Conservation (phyloP, 2,888 invertebrate genomes). For the Trichopoda pennipes region DNA sequence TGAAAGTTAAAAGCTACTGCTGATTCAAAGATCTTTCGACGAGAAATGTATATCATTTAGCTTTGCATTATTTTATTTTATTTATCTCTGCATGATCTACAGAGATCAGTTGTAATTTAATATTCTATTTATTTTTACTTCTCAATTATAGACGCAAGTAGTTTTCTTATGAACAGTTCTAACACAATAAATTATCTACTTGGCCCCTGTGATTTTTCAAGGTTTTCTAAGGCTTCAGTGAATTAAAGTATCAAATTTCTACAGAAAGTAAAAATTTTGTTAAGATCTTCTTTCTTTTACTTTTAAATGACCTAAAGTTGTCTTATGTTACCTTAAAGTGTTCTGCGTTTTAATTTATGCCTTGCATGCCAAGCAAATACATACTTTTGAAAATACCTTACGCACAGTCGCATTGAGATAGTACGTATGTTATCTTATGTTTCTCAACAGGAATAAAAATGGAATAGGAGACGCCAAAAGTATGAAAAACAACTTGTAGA, state of each 20-base stretch:
- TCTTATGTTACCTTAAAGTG: slow-evolving; percentile 15
- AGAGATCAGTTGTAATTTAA: slow-evolving; percentile 5
- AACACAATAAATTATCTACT: slow-evolving; percentile 13
- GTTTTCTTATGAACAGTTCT: neutral
- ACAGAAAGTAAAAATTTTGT: neutral
- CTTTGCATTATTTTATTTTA: neutral
- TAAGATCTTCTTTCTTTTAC: neutral
- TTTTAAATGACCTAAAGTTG: neutral
- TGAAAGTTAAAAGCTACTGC: too few relatives aligned
- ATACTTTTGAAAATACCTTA: neutral
- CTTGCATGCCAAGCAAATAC: slow-evolving; percentile 1
- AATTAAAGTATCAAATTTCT: slow-evolving; percentile 48
- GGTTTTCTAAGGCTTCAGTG: slow-evolving; percentile 55
- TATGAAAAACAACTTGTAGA: slow-evolving; percentile 41
- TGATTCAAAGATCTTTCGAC: too few relatives aligned
- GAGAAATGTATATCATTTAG: neutral
- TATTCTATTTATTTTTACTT: neutral
- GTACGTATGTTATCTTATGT: neutral
- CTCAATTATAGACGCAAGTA: neutral
- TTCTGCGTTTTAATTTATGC: slow-evolving; percentile 2
- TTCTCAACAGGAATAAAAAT: neutral
- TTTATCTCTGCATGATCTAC: neutral
- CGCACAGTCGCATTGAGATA: neutral
- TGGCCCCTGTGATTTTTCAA: slow-evolving; percentile 46
- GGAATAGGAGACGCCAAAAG: neutral